Base-by-base conservation (phyloP, 2,888 invertebrate species). In the Agriopis aurantiaria region DNA sequence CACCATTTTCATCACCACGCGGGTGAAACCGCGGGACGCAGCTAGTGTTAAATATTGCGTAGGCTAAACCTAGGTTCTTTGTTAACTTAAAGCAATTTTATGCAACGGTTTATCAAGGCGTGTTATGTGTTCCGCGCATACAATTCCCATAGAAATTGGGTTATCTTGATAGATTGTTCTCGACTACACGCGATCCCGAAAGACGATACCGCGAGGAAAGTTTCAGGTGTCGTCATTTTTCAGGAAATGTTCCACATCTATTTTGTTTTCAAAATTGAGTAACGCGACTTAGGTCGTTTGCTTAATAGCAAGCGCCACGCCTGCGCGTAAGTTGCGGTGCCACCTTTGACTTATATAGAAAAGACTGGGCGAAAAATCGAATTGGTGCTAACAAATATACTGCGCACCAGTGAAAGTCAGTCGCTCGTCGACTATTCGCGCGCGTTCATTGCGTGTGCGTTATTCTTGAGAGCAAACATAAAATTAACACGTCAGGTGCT, bases 121-220 rank as follows among this genome's bases (percentile, higher is more conserved):
- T 64, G 74, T 60, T 83, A 80, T 83, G 79, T 85, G 83, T 84
- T 84, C 84, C 82, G 79, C 72, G 78, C 78, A 85, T 81, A 88
- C 84, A 82, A 75, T 87, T 90, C 91, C 88, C 88, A 87, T 87
- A 82, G 84, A 85, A 92, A 91, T 87, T 85, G 83, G 93, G 93
- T 90, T 93, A 94, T 94, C 93, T 89, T 94, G 92, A 93, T 91
- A 85, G 88, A 93, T 93, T 78, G 83, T 78, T 75, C 76, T 78
- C 72, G 76, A 77, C 84, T 80, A 81, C 84, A 84, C 79, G 68
- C 74, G 82, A 83, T 85, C 83, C 85, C 73, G 84, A 81, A 83
- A 81, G 71, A 65, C 63, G 88, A 88, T 87, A 87, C 33, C 48
- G 59, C 23, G 57, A 63, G 62, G 78, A 79, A 79, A 80, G 74